Base-by-base conservation (phyloP, 2,113 vertebrate genomes). In the Sclerurus mexicanus region DNA sequence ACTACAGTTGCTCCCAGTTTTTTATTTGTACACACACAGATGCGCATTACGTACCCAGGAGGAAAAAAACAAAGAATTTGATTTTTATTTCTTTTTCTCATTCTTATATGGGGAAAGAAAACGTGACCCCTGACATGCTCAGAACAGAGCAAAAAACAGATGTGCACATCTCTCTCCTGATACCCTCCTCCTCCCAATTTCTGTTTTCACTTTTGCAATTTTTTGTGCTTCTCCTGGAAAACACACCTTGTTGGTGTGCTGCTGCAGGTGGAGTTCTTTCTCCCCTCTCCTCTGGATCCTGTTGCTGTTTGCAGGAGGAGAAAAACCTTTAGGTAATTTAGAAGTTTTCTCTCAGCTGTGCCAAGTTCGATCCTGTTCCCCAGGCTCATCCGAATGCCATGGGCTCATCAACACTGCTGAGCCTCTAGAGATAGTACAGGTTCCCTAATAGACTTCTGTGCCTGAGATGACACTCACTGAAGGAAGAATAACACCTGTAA, bases 51-150 rank as follows among this genome's bases (percentile, higher is more conserved):
- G 37, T 55, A 76, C 49, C 49, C 77, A 50, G 60, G 10, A 92
- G 46, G 21, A 90, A 84, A 50, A 39, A 81, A 80, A 94, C 53
- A 85, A 87, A 85, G 69, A 76, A 49, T 64, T 76, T 53, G 24
- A 81, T 59, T 77, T 59, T 42, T 39, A 25, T 52, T 91, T 89
- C 10, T 84, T 85, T 85, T 7, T 14, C 14, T 60, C 30, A 22
- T 27, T 93, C 28, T 74, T 79, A 16, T 60, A 21, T 62, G 59
- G 18, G 25, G 27, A 49, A 68, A 92, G 86, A 83, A 87, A 69
- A 87, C 4, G 3, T 89, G 64, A 84, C 64, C 82, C 93, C 33
- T 56, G 84, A 33, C 69, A 68, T 24, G 44, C 40, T 89, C 72
- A 62, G n/a, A 76, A 46, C 78, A 68, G 53, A 73, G 25, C 3